These are phyloP conservation scores for Mythimna lalbum DNA, from an alignment of 2,888 invertebrate species.

Conservation along the genomic window DNA sequence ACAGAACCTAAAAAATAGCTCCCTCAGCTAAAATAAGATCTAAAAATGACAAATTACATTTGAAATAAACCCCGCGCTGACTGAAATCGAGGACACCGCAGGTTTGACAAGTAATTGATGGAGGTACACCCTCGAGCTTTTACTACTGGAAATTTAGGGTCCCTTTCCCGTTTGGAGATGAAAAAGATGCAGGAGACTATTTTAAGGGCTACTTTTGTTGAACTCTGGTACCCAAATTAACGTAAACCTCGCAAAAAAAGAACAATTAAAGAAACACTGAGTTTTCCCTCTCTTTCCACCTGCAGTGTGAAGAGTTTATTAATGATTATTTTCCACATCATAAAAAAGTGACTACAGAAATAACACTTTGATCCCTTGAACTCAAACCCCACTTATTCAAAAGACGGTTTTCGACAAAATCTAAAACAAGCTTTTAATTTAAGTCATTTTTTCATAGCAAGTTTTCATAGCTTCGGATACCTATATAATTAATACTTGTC, in stretches of 20 bases:
- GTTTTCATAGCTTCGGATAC: no score
- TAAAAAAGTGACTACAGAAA: not conserved
- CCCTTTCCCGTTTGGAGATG: not conserved
- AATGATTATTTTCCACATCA: no score
- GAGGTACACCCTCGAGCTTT: conserved; percentile 19
- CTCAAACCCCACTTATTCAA: not conserved
- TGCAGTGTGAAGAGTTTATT: no score
- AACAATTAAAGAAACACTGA: no score
- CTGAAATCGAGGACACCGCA: conserved; percentile 13
- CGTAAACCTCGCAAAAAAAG: no score
- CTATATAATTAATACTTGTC: no score
- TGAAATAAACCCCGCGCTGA: conserved; percentile 14
- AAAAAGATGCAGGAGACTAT: no score
- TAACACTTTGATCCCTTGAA: not conserved
- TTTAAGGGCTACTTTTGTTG: no score
- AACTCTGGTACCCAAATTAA: no score
- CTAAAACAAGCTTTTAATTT: no score
- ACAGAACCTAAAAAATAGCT: not conserved
- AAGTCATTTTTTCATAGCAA: no score
- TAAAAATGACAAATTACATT: conserved; percentile 40
- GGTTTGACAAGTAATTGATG: conserved; percentile 52
- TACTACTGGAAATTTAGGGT: conserved; percentile 2
- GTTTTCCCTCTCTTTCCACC: no score
- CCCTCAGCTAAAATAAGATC: not conserved
- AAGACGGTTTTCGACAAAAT: not conserved